These are phyloP conservation scores for Myotis brandtii DNA, from an alignment of 2,113 vertebrate genomes.

Conservation along the genomic window DNA sequence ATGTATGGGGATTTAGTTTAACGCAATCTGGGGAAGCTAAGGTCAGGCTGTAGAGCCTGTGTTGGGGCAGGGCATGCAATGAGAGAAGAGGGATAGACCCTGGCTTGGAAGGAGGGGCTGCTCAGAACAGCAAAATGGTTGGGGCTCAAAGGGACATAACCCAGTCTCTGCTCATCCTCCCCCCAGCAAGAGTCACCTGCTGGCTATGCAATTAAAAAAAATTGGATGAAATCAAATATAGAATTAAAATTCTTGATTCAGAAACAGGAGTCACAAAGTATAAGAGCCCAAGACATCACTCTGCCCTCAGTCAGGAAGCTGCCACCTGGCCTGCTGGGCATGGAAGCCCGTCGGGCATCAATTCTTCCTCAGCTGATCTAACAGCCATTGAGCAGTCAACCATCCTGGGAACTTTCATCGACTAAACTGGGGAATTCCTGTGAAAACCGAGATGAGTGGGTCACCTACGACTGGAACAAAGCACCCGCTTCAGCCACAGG, in stretches of 20 bases:
- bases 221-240: neutral
- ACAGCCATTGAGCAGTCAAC: neutral
- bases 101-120: neutral
- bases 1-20: neutral
- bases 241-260: conserved; percentile 49
- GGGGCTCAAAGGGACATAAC: neutral
- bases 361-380: neutral
- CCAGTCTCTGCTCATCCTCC: neutral
- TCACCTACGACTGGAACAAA: neutral
- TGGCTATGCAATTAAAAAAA: conserved; percentile 5
- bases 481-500: neutral
- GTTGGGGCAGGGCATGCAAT: neutral
- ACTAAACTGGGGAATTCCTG: neutral
- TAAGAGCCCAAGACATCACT: neutral
- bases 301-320: neutral
- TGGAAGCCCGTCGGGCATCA: too few species aligned
- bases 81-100: neutral
- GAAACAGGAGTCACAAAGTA: neutral
- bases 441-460: neutral
- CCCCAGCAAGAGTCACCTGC: neutral
- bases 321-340: too few species aligned
- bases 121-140: neutral
- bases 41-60: neutral
- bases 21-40: neutral
- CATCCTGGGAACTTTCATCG: neutral